Base-by-base conservation (phyloP, 2,888 invertebrate genomes). In the Drosophila setosimentum region DNA sequence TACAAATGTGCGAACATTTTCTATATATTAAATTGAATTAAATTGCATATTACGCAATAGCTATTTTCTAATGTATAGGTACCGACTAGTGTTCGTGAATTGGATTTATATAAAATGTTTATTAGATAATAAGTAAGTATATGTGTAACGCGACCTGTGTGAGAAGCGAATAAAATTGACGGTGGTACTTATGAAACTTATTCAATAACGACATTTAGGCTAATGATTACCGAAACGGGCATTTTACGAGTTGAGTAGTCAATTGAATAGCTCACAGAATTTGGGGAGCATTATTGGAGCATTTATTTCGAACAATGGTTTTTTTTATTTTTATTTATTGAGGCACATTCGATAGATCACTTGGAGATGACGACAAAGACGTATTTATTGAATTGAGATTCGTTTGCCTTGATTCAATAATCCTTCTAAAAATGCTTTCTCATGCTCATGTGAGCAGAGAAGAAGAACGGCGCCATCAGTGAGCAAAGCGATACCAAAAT, bases 151-250 rank as follows among this genome's bases (percentile, higher is more conserved):
- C 86, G 89, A 80, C 81, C 83, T 72, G 70, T 71, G 91, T 82
- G 80, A 71, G 77, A 89, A 91, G 83, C 83, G 82, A 82, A 78
- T 91, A 86, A 88, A 90, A 64, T 90, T 83, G 82, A 90, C 89
- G 91, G 89, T 89, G 89, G 91, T 89, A 91, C 63, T 78, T 89
- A 83, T 83, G 78, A 91, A 86, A 86, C 77, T 83, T 90, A 89
- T 76, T 60, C 50, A 61, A 67, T 73, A 74, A 86, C 76, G 73
- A 77, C 71, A 70, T 68, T 90, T 76, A 50, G 68, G 48, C 73
- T 81, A 81, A 69, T 82, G 71, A 68, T 57, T 59, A 69, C 62
- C 37, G 62, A 65, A 66, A 57, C 40, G 50, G 62, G 13, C 53
- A 49, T 33, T 51, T 61, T 35, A 50, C 45, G 40, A 50, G 57